Percentiles rank a stretch among this genome's conserved stretches.
Conservation (phyloP, 2,113 vertebrate genomes). For the Acanthisitta chloris region DNA sequence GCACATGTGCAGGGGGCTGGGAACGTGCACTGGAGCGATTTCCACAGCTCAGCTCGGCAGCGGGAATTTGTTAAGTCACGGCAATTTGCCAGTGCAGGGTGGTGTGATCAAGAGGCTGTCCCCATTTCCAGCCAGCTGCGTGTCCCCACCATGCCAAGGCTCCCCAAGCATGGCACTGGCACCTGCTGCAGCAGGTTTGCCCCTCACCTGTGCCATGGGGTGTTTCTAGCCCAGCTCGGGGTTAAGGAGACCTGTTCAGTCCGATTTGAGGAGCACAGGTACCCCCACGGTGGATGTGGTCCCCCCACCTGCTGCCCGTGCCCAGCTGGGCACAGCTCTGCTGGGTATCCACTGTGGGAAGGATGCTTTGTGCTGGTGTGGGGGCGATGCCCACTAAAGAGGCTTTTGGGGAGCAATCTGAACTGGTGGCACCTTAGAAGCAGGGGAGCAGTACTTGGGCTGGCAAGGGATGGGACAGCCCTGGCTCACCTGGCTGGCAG, state of each 20-base stretch:
- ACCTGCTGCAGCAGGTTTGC: not conserved
- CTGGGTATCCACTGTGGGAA: rapidly evolving
- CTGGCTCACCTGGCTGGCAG: not conserved
- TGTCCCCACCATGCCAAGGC: not conserved
- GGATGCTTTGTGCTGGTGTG: not conserved
- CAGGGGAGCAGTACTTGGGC: rapidly evolving
- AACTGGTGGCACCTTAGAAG: not conserved
- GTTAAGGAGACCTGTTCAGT: rapidly evolving
- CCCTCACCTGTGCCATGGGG: rapidly evolving
- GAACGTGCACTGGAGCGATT: slow-evolving; percentile 17
- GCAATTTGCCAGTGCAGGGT: slow-evolving; percentile 29
- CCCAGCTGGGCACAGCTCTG: not conserved
- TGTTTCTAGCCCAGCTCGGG: rapidly evolving
- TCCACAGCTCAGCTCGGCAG: slow-evolving; percentile 34
- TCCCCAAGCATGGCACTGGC: not conserved
- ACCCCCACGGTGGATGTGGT: rapidly evolving
- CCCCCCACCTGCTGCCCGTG: rapidly evolving
- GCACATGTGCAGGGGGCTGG: slow-evolving; percentile 13
- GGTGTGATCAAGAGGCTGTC: slow-evolving; percentile 20
- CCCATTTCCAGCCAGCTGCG: not conserved
- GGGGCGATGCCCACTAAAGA: rapidly evolving
- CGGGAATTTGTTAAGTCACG: slow-evolving; percentile 9
- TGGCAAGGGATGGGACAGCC: not conserved
- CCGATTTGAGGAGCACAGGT: rapidly evolving
- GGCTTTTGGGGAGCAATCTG: not conserved